Percentiles rank a stretch among this genome's conserved stretches.
Conservation (phyloP, 2,888 invertebrate species). For the Caenorhabditis virilis region DNA sequence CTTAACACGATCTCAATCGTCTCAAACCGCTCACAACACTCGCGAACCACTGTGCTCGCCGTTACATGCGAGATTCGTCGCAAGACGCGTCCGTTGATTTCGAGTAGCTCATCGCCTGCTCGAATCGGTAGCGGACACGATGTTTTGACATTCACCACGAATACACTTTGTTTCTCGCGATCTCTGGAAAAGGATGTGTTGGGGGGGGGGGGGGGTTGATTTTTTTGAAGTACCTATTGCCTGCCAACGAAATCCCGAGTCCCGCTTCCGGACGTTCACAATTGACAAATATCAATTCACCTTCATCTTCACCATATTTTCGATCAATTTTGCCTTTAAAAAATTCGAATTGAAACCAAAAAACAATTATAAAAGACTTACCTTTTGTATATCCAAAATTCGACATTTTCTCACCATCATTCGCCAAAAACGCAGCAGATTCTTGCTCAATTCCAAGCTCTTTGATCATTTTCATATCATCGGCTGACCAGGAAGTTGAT, state of each 20-base stretch:
- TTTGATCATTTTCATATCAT: slow-evolving; percentile 11
- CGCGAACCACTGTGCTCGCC: slow-evolving; percentile 91
- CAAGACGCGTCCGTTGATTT: slow-evolving; percentile 91
- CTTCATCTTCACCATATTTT: slow-evolving; percentile 83
- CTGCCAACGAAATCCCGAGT: slow-evolving; percentile 89
- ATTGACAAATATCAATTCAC: slow-evolving; percentile 76
- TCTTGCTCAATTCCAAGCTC: slow-evolving; percentile 26
- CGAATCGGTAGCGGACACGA: slow-evolving; percentile 80
- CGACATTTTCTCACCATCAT: slow-evolving; percentile 77
- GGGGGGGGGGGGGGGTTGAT: background rate
- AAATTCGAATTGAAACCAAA: too few relatives aligned
- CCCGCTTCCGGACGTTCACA: slow-evolving; percentile 78
- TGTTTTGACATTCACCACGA: slow-evolving; percentile 91
- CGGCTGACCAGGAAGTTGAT: slow-evolving; percentile 14
- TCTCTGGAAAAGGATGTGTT: slow-evolving; percentile 19
- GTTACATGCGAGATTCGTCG: slow-evolving; percentile 93
- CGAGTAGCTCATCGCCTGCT: slow-evolving; percentile 82
- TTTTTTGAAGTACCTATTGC: slow-evolving; percentile 75
- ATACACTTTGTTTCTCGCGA: slow-evolving; percentile 76
- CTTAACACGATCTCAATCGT: slow-evolving; percentile 52
- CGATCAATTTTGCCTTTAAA: slow-evolving; percentile 85
- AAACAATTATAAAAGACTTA: slow-evolving; percentile 1
- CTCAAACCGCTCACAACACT: slow-evolving; percentile 54
- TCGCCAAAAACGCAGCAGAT: slow-evolving; percentile 14
- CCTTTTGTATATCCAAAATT: slow-evolving; percentile 37